Evolutionary conservation across 2,797 vertebrate genomes (phyloP).

Genomic region (Enteromius radiatus): DNA sequence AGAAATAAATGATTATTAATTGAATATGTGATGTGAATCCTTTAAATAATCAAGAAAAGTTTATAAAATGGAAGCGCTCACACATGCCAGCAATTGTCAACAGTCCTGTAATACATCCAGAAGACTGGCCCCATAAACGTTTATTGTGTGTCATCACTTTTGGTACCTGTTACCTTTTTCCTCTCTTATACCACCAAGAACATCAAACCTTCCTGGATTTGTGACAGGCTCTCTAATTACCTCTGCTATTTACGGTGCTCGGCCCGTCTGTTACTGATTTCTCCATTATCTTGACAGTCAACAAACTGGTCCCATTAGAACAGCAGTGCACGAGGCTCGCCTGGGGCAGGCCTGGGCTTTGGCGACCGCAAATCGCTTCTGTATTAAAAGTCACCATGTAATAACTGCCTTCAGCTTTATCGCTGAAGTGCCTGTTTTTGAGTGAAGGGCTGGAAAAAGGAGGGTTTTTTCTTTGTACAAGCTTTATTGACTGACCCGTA

Average conservation of each 20-base stretch:
- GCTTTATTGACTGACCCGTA: conserved; percentile 69
- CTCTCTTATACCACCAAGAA: conserved; percentile 65
- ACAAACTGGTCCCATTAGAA: conserved; percentile 89
- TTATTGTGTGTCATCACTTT: conserved; percentile 68
- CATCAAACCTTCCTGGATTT: conserved; percentile 74
- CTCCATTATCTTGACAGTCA: conserved; percentile 93
- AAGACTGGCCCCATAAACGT: conserved; percentile 55
- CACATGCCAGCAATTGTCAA: conserved; percentile 38
- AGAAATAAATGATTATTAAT: background rate
- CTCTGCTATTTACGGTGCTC: conserved; percentile 84
- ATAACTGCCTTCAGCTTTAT: conserved; percentile 84
- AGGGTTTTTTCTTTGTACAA: conserved; percentile 72
- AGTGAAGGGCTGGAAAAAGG: conserved; percentile 64
- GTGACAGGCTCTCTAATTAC: conserved; percentile 91
- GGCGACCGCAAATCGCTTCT: conserved; percentile 83
- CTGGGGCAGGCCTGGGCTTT: conserved; percentile 82
- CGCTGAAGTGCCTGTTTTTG: conserved; percentile 81
- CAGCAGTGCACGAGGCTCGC: conserved; percentile 76
- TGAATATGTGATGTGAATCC: background rate
- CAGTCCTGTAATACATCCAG: conserved; percentile 58
- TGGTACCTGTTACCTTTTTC: conserved; percentile 59
- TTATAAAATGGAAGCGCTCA: conserved; percentile 26
- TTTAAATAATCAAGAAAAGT: conserved; percentile 35
- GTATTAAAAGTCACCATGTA: conserved; percentile 87
- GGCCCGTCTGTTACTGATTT: conserved; percentile 85